These are phyloP conservation scores for Drosophila persimilis DNA, from an alignment of 1,140 invertebrate species.

Conservation along the genomic window DNA sequence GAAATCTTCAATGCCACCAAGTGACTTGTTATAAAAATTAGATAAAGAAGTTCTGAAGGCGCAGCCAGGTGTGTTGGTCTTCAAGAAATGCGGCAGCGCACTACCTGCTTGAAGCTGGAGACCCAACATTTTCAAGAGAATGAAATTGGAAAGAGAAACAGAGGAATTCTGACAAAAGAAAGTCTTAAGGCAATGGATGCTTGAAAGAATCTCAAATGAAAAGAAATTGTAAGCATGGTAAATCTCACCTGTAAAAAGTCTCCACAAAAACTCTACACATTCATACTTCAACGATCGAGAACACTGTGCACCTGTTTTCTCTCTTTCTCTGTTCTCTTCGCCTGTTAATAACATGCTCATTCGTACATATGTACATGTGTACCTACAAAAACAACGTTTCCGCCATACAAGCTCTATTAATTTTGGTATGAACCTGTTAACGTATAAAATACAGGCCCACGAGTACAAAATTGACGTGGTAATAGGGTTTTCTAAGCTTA, in stretches of 20 bases:
- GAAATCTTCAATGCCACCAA: constrained; percentile 60
- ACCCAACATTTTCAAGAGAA: constrained; percentile 29
- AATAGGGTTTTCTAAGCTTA: constrained; percentile 49
- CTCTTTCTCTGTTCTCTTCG: constrained; percentile 35
- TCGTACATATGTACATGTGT: too few relatives aligned
- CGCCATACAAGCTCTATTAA: constrained; percentile 12
- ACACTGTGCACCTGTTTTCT: constrained; percentile 62
- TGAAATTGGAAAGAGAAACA: constrained; percentile 17
- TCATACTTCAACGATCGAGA: constrained; percentile 67
- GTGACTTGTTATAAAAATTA: constrained; percentile 76
- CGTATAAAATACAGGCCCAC: background rate
- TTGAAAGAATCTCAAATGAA: constrained; percentile 36
- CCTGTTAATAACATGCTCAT: constrained; percentile 22
- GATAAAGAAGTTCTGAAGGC: constrained; percentile 71
- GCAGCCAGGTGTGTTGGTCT: constrained; percentile 29
- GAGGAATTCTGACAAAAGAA: constrained; percentile 44
- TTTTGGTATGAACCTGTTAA: constrained; percentile 47
- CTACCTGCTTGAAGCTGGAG: constrained; percentile 32
- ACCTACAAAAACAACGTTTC: constrained; percentile 5
- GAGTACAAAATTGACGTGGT: constrained; percentile 10
- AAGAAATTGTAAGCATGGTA: constrained; percentile 63
- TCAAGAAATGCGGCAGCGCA: constrained; percentile 4
- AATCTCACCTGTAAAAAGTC: constrained; percentile 53
- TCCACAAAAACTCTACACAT: constrained; percentile 43
- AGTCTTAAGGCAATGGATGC: constrained; percentile 33